Evolutionary conservation across 1,140 invertebrate genomes (phyloP).

Genomic region (Sycophaga agraensis): DNA sequence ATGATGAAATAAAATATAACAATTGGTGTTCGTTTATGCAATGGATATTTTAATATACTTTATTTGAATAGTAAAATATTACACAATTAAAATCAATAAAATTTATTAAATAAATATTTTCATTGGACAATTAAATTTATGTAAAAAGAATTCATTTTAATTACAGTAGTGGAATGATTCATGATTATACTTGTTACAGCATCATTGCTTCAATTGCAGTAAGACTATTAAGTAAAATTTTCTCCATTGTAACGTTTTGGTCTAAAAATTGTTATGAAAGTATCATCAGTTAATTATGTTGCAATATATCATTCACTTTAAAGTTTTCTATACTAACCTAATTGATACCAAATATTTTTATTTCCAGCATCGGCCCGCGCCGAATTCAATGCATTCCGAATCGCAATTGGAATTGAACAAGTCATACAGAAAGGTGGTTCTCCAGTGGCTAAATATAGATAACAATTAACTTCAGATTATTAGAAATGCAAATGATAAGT

Average conservation of each 20-base stretch:
- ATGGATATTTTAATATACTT: not conserved
- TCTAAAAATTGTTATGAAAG: constrained; percentile 37
- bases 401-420: constrained; percentile 67
- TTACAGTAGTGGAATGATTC: not conserved
- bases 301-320: no score
- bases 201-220: constrained; percentile 42
- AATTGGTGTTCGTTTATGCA: not conserved
- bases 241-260: constrained; percentile 48
- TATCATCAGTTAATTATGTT: not conserved
- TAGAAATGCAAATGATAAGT: no score
- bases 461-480: no score
- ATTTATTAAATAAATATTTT: not conserved
- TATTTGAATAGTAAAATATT: not conserved
- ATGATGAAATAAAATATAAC: not conserved
- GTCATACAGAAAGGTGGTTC: constrained; percentile 78
- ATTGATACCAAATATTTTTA: constrained; percentile 42
- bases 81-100: not conserved
- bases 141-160: not conserved
- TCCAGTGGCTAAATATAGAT: constrained; percentile 73
- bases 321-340: constrained; percentile 38
- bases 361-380: constrained; percentile 64
- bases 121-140: no score
- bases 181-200: constrained; percentile 22
- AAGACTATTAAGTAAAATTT: constrained; percentile 44
- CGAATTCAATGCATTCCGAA: constrained; percentile 70